These are phyloP conservation scores for Choristoneura rosaceana DNA, from an alignment of 2,888 invertebrate species.

Conservation along the genomic window DNA sequence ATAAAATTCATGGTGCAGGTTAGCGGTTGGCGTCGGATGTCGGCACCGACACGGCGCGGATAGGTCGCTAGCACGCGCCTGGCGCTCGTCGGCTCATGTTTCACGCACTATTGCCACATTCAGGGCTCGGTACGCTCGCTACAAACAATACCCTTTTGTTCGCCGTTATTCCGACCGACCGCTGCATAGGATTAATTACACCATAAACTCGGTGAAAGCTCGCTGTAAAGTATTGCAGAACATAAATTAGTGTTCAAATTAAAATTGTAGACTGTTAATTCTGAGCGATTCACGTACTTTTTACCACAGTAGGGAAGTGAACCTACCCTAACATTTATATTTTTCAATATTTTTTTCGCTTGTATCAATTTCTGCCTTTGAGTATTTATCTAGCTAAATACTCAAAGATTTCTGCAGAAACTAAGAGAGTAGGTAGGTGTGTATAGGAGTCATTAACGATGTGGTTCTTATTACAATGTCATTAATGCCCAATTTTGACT, in stretches of 20 bases:
- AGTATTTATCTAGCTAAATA: no score
- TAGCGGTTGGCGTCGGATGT: no score
- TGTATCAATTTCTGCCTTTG: no score
- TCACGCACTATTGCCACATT: constrained; percentile 13
- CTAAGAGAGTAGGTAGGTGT: no score
- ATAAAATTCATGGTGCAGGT: no score
- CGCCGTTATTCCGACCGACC: constrained; percentile 7
- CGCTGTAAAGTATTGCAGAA: not conserved
- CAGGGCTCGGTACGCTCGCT: constrained; percentile 2
- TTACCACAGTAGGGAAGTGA: not conserved
- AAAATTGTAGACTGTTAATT: not conserved
- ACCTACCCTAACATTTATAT: no score
- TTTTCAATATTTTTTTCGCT: no score
- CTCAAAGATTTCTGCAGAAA: no score
- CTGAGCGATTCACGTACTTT: not conserved
- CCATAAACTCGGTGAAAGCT: constrained; percentile 1
- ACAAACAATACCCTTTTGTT: constrained; percentile 12
- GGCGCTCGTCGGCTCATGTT: constrained; percentile 1
- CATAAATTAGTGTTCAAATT: not conserved
- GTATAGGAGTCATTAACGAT: no score
- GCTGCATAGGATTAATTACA: constrained; percentile 8
- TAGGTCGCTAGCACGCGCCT: not conserved
- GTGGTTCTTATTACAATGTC: no score
- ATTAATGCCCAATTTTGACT: no score
- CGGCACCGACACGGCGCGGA: not conserved